Evolutionary conservation across 1,140 invertebrate genomes (phyloP).

Genomic region (Heliconius eleuchia): DNA sequence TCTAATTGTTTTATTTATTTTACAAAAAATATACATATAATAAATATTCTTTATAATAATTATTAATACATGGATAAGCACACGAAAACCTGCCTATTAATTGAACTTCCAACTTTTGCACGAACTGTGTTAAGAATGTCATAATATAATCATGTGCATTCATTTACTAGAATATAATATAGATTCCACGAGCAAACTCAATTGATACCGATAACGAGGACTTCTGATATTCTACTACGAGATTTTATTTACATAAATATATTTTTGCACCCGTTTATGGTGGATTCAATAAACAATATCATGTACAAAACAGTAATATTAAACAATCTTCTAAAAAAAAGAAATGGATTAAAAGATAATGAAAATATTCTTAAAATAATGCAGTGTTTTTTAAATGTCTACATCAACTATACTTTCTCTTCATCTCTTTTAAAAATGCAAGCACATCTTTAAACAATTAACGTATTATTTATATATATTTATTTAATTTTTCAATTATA

Average conservation of each 20-base stretch:
- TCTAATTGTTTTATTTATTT: too few relatives aligned
- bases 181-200: not conserved
- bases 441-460: not conserved
- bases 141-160: conserved; percentile 5
- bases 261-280: not conserved
- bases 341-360: not conserved
- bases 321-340: not conserved
- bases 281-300: not conserved
- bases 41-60: not conserved
- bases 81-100: not conserved
- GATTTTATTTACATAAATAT: conserved; percentile 9
- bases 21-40: too few relatives aligned
- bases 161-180: conserved; percentile 4
- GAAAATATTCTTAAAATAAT: not conserved
- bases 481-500: not conserved
- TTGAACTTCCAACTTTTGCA: conserved; percentile 3
- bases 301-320: not conserved
- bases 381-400: too few relatives aligned
- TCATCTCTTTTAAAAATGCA: not conserved
- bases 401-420: not conserved
- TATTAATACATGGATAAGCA: not conserved
- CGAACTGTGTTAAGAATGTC: conserved; percentile 6
- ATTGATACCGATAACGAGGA: conserved; percentile 10
- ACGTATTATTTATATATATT: not conserved
- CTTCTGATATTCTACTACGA: not conserved